Conservation (phyloP, 2,113 vertebrate species). For the Penelope pileata region DNA sequence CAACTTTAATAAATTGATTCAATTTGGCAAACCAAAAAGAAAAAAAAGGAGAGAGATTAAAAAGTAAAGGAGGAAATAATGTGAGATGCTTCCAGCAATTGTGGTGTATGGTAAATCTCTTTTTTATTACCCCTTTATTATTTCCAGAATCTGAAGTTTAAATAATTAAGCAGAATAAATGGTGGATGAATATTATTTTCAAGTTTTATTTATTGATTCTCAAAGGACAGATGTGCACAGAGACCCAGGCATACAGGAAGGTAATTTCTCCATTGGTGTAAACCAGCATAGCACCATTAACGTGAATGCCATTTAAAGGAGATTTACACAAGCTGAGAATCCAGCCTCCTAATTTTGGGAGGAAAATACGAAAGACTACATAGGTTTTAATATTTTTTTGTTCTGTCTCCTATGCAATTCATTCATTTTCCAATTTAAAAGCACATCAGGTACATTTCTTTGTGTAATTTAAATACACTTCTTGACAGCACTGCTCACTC, state of each 20-base stretch:
- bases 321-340: conserved; percentile 35
- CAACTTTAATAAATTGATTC: conserved; percentile 66
- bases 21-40: conserved; percentile 45
- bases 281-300: conserved; percentile 18
- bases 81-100: neutral
- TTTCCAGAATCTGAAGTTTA: conserved; percentile 46
- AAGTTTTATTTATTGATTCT: conserved; percentile 6
- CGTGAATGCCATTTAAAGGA: neutral
- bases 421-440: conserved; percentile 34
- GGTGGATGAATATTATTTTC: neutral
- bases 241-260: neutral
- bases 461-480: neutral
- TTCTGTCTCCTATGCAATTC: neutral
- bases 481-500: neutral
- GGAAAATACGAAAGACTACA: neutral
- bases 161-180: conserved; percentile 58
- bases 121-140: conserved; percentile 56
- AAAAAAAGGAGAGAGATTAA: neutral
- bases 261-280: neutral
- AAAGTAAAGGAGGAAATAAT: conserved; percentile 38
- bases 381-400: conserved; percentile 24
- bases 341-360: neutral
- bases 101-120: conserved; percentile 40
- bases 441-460: neutral
- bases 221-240: neutral